phyloP scores from a whole-genome alignment of 1,140 invertebrate genomes.

The Spodoptera litura region DNA sequence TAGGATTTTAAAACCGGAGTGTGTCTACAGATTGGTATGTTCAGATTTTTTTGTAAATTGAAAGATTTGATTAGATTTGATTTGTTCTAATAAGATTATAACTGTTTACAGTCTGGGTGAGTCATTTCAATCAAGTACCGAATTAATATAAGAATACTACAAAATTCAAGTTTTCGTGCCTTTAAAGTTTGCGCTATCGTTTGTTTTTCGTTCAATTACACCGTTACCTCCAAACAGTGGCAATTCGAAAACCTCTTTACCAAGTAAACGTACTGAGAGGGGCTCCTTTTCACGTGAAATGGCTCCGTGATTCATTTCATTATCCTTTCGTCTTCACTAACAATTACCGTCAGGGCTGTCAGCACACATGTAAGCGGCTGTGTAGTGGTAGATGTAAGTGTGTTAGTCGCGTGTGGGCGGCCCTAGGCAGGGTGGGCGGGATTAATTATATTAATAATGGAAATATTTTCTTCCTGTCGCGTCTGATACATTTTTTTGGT shows the following conservation, averaged over 20 bases:
- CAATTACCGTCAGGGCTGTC: conserved; percentile 18
- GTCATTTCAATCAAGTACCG: no score
- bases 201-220: conserved; percentile 14
- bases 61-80: not conserved
- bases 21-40: no score
- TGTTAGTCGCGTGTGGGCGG: not conserved
- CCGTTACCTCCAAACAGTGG: not conserved
- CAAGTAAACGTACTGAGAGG: not conserved
- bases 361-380: not conserved
- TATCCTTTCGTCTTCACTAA: conserved; percentile 33
- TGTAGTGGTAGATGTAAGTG: no score
- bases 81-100: no score
- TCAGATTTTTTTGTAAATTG: not conserved
- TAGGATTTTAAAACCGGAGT: conserved; percentile 37
- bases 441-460: conserved; percentile 12
- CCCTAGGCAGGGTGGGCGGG: not conserved
- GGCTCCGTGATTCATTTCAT: conserved; percentile 25
- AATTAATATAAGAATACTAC: not conserved
- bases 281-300: not conserved
- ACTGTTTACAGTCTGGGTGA: no score
- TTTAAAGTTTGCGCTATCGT: conserved; percentile 9
- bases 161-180: not conserved
- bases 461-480: not conserved
- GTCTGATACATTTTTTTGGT: no score
- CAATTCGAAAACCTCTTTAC: not conserved